Conservation (phyloP, 2,888 invertebrate genomes). For the Himalopsyche anomala region DNA sequence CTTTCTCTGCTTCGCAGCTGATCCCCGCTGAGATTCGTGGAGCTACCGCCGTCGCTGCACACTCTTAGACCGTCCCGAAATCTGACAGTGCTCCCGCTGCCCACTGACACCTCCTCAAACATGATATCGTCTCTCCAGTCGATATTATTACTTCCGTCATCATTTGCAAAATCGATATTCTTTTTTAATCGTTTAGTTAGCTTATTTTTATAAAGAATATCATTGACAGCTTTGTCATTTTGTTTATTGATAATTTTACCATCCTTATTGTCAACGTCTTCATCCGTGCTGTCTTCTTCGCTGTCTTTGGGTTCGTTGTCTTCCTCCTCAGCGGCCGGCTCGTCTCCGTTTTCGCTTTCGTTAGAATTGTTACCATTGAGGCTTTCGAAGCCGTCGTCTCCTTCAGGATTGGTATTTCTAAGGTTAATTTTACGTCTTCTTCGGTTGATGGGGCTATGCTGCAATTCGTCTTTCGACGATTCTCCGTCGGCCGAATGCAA, state of each 20-base stretch:
- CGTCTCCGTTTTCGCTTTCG: constrained; percentile 74
- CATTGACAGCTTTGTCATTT: constrained; percentile 46
- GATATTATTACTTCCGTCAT: constrained; percentile 4
- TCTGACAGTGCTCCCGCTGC: constrained; percentile 58
- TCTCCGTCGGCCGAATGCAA: constrained; percentile 46
- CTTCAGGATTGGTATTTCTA: constrained; percentile 68
- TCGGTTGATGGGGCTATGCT: constrained; percentile 49
- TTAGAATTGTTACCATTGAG: constrained; percentile 88
- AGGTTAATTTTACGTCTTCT: constrained; percentile 39
- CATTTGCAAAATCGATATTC: constrained; percentile 43
- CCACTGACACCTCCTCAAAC: constrained; percentile 56
- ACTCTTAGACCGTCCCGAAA: constrained; percentile 50
- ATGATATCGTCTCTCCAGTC: constrained; percentile 49
- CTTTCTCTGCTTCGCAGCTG: constrained; percentile 70
- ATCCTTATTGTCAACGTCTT: constrained; percentile 70
- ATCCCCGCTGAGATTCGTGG: constrained; percentile 61
- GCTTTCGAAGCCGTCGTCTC: constrained; percentile 92
- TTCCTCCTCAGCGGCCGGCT: constrained; percentile 54
- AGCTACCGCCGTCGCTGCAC: constrained; percentile 63
- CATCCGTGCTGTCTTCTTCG: constrained; percentile 74
- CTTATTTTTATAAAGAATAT: constrained; percentile 57
- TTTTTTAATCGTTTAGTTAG: constrained; percentile 47
- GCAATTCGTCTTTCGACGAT: constrained; percentile 56
- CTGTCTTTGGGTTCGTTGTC: constrained; percentile 66
- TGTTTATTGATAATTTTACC: constrained; percentile 66